Conservation (phyloP, 2,797 vertebrate species). For the Ctenosaura bakeri region DNA sequence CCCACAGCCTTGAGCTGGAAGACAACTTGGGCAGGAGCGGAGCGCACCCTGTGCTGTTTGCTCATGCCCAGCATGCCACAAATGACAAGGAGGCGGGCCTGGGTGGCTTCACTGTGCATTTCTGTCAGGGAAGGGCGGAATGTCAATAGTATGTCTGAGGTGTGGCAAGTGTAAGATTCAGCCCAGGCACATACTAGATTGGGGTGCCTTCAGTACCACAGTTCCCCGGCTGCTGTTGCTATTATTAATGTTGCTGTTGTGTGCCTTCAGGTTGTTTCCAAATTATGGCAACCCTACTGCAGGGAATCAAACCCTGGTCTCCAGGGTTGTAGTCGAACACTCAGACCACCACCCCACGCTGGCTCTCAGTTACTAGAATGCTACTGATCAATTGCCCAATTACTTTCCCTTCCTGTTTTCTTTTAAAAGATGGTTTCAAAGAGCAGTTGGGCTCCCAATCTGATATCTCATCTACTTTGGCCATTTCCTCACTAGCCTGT, state of each 20-base stretch:
- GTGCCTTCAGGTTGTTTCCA: no score
- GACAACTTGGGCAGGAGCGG: not conserved
- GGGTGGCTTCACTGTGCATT: not conserved
- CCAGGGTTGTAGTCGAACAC: no score
- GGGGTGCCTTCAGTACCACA: no score
- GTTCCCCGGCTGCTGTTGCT: not conserved
- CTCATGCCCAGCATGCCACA: not conserved
- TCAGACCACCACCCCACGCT: no score
- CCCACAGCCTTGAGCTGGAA: not conserved
- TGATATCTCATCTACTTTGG: not conserved
- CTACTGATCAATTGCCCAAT: no score
- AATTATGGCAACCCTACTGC: no score
- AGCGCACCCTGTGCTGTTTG: not conserved
- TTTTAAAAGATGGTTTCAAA: not conserved
- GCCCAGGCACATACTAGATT: not conserved
- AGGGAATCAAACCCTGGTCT: no score
- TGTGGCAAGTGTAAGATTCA: no score
- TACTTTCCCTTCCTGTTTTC: not conserved
- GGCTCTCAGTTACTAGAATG: no score
- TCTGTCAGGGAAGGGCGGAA: not conserved
- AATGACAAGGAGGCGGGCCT: no score
- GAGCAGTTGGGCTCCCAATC: not conserved
- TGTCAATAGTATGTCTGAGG: not conserved
- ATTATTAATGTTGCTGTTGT: no score
- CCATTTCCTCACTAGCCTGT: no score